phyloP scores from a whole-genome alignment of 2,888 invertebrate species.

The Spicauda simplicius region DNA sequence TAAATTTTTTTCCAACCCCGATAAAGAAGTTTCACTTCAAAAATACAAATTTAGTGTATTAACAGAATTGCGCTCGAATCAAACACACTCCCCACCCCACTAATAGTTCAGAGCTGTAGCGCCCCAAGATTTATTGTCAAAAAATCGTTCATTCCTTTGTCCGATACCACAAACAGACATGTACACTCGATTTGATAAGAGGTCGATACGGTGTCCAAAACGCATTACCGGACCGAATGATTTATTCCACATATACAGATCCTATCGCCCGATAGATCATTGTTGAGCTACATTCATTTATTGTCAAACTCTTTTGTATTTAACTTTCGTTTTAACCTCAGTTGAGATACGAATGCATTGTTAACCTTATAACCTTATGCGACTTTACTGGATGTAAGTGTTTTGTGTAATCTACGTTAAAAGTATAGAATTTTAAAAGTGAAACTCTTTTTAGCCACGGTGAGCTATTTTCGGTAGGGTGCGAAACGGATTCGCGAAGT shows the following conservation, averaged over 20 bases:
- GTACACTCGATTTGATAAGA: slow-evolving; percentile 41
- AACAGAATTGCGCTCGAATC: neutral
- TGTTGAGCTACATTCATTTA: slow-evolving; percentile 52
- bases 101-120: slow-evolving; percentile 8
- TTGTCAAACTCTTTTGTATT: slow-evolving; percentile 48
- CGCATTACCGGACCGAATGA: slow-evolving; percentile 52
- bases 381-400: no score
- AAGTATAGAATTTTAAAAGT: no score
- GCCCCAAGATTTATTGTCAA: slow-evolving; percentile 43
- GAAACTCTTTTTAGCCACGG: no score
- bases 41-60: no score
- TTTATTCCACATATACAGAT: slow-evolving; percentile 60
- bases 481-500: no score
- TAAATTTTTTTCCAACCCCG: no score
- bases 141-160: slow-evolving; percentile 43
- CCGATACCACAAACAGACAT: slow-evolving; percentile 45
- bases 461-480: no score
- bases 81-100: neutral
- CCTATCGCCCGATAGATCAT: slow-evolving; percentile 62
- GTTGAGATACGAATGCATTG: slow-evolving; percentile 1
- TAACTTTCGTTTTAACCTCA: slow-evolving; percentile 13
- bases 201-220: slow-evolving; percentile 43
- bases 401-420: no score
- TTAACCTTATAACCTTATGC: neutral
- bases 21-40: no score